Evolutionary conservation across 1,140 invertebrate genomes (phyloP).

Genomic region (Mamestra configurata): DNA sequence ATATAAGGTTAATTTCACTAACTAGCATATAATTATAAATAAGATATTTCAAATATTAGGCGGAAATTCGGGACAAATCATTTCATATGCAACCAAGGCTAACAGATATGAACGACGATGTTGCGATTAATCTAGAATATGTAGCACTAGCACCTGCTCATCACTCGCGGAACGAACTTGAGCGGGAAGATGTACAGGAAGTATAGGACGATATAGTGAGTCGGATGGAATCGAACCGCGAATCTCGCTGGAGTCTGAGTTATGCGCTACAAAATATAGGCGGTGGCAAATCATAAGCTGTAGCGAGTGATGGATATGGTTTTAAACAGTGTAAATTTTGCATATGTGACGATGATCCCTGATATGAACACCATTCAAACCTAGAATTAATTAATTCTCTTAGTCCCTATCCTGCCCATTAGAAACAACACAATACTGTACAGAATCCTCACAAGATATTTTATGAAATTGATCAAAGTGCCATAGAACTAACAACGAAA

Average conservation of each 20-base stretch:
- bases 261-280: not conserved
- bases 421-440: too few species aligned
- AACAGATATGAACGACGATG: not conserved
- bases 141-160: not conserved
- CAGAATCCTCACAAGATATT: too few species aligned
- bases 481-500: too few species aligned
- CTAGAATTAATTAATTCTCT: too few species aligned
- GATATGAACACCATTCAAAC: too few species aligned
- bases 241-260: slow-evolving; percentile 29
- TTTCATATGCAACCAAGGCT: too few species aligned
- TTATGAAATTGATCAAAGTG: too few species aligned
- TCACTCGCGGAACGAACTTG: slow-evolving; percentile 17
- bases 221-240: slow-evolving; percentile 29
- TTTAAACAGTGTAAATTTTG: not conserved
- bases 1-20: too few species aligned
- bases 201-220: not conserved
- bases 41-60: too few species aligned
- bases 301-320: not conserved
- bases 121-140: not conserved
- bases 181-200: slow-evolving; percentile 2
- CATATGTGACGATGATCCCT: not conserved
- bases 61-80: not conserved
- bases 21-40: too few species aligned
- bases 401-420: too few species aligned
- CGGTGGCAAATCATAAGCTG: not conserved